These are phyloP conservation scores for Calyptommatus sinebrachiatus DNA, from an alignment of 2,113 vertebrate genomes.

Conservation along the genomic window DNA sequence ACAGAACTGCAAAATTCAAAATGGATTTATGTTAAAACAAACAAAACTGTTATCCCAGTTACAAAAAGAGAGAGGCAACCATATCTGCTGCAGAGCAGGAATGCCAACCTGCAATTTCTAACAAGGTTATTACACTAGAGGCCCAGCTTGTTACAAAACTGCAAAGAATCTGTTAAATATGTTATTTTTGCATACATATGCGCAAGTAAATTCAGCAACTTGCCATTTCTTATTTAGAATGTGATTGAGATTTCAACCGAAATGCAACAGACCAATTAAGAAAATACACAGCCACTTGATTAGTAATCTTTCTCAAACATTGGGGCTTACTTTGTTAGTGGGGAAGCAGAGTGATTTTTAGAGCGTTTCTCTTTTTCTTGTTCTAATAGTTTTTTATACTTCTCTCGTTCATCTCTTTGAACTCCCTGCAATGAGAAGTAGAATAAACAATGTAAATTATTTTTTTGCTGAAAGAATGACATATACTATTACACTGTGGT, in stretches of 20 bases:
- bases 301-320: not conserved
- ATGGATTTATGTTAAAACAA: not conserved
- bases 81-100: not conserved
- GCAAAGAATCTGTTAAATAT: not conserved
- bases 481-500: not conserved
- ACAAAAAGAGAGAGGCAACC: not conserved
- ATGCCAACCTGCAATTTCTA: not conserved
- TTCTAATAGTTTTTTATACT: conserved; percentile 59
- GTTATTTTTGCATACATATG: not conserved
- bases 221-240: not conserved
- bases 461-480: not conserved
- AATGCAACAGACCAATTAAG: not conserved
- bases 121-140: not conserved
- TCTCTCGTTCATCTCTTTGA: conserved; percentile 64
- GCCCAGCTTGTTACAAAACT: too few species aligned
- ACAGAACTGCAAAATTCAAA: not conserved
- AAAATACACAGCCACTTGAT: not conserved
- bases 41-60: too few species aligned
- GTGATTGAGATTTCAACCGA: not conserved
- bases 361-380: conserved; percentile 59
- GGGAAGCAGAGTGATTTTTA: conserved; percentile 25
- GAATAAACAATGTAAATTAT: not conserved
- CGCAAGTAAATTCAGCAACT: not conserved
- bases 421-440: conserved; percentile 52
- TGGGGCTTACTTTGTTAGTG: not conserved